phyloP scores from a whole-genome alignment of 92 coral and sea anemone genomes.

The Pocillopora grandis region DNA sequence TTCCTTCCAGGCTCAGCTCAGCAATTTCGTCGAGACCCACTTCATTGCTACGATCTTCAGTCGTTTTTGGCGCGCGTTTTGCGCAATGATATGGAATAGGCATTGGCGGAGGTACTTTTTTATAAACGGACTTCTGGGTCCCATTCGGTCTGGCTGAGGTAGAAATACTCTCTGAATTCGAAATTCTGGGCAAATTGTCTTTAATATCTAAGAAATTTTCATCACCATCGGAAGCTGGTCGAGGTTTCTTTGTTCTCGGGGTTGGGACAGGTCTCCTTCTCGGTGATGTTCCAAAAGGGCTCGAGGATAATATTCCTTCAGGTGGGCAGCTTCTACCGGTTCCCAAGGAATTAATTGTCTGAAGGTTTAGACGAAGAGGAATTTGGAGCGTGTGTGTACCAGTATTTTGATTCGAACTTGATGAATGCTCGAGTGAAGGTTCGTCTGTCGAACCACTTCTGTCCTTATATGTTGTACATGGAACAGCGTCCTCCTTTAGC shows the following conservation, averaged over 20 bases:
- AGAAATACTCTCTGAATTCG: background rate
- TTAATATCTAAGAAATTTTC: background rate
- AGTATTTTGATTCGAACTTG: background rate
- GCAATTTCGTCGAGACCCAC: background rate
- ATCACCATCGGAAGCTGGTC: background rate
- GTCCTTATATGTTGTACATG: background rate
- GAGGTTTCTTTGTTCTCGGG: slow-evolving; percentile 5
- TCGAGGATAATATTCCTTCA: background rate
- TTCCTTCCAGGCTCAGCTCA: background rate
- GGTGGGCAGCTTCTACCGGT: background rate
- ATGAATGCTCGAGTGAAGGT: background rate
- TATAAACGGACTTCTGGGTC: background rate
- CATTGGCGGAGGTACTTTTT: background rate
- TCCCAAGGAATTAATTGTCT: background rate
- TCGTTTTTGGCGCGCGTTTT: background rate
- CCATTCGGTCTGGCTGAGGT: background rate
- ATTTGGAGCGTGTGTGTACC: background rate
- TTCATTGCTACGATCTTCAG: no score
- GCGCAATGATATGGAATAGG: background rate
- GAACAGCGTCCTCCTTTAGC: background rate
- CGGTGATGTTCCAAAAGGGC: slow-evolving; percentile 6
- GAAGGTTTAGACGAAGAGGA: slow-evolving; percentile 3
- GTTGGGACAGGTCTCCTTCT: slow-evolving; percentile 13
- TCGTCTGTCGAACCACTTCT: slow-evolving; percentile 14
- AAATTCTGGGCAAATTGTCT: background rate